Evolutionary conservation across 2,797 vertebrate genomes (phyloP).

Genomic region (Molossus molossus): DNA sequence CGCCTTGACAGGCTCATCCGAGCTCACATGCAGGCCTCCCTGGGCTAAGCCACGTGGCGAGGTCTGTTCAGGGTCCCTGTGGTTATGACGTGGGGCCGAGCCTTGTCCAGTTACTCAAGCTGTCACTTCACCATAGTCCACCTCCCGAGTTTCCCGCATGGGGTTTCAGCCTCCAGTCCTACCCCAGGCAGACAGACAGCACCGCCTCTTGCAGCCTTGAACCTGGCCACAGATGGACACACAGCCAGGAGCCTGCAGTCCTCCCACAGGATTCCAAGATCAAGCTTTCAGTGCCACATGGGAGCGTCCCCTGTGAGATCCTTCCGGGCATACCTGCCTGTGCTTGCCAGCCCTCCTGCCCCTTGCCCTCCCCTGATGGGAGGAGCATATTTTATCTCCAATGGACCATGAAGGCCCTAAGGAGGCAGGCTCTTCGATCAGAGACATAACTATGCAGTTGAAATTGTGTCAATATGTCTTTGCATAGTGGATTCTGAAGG

Average conservation of each 20-base stretch:
- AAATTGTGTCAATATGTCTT: slow-evolving; percentile 87
- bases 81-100: not conserved
- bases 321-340: not conserved
- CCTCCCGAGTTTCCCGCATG: not conserved
- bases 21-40: not conserved
- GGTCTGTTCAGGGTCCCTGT: not conserved
- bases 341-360: not conserved
- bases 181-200: not conserved
- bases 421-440: slow-evolving; percentile 82
- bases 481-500: slow-evolving; percentile 81
- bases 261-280: not conserved
- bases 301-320: not conserved
- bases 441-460: slow-evolving; percentile 77
- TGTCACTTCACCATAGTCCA: not conserved
- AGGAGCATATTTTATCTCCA: slow-evolving; percentile 77
- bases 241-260: not conserved
- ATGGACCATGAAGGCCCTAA: slow-evolving; percentile 81
- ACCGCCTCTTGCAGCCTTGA: not conserved
- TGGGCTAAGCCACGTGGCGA: not conserved
- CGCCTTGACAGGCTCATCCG: not conserved
- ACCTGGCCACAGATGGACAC: not conserved
- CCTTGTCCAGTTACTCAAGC: not conserved
- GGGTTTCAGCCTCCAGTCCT: not conserved
- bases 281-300: not conserved
- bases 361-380: slow-evolving; percentile 45